phyloP scores from a whole-genome alignment of 1,140 invertebrate species.

The Copidosoma floridanum region DNA sequence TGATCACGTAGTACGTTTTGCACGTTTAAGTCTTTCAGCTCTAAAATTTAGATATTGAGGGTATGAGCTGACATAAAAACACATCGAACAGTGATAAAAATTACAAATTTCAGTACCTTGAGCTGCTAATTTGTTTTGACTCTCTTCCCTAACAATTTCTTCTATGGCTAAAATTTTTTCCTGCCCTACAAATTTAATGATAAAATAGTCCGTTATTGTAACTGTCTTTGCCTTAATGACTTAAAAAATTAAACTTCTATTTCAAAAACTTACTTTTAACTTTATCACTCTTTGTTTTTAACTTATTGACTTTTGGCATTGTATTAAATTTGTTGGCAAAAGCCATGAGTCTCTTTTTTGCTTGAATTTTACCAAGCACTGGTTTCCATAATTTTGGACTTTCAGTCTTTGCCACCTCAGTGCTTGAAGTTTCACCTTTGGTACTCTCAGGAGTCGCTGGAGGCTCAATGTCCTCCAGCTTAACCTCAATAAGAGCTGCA shows the following conservation, averaged over 20 bases:
- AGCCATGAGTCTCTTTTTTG: slow-evolving; percentile 55
- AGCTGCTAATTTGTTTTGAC: slow-evolving; percentile 45
- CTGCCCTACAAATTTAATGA: slow-evolving; percentile 23
- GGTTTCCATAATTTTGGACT: slow-evolving; percentile 49
- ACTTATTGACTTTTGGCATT: slow-evolving; percentile 34
- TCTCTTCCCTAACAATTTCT: slow-evolving; percentile 53
- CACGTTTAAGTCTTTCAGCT: slow-evolving; percentile 17
- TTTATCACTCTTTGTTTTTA: slow-evolving; percentile 31
- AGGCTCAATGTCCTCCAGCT: slow-evolving; percentile 44
- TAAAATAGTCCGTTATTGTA: not conserved
- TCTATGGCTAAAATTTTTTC: slow-evolving; percentile 53
- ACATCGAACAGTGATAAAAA: not conserved
- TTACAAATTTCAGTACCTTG: slow-evolving; percentile 40
- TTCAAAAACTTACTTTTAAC: slow-evolving; percentile 35
- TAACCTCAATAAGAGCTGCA: slow-evolving; percentile 26
- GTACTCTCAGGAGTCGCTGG: slow-evolving; percentile 40
- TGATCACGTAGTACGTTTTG: slow-evolving; percentile 16
- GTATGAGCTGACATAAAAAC: too few relatives aligned
- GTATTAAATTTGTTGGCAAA: slow-evolving; percentile 52
- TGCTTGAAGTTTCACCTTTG: slow-evolving; percentile 28
- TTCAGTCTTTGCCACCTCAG: slow-evolving; percentile 37
- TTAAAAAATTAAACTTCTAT: not conserved
- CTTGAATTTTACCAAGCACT: slow-evolving; percentile 53
- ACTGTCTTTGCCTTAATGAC: not conserved
- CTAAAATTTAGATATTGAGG: slow-evolving; percentile 15